Evolutionary conservation across 1,140 invertebrate species (phyloP), one percentile per base, ranked within the genome.

Genomic region (Polypedilum pembai): DNA sequence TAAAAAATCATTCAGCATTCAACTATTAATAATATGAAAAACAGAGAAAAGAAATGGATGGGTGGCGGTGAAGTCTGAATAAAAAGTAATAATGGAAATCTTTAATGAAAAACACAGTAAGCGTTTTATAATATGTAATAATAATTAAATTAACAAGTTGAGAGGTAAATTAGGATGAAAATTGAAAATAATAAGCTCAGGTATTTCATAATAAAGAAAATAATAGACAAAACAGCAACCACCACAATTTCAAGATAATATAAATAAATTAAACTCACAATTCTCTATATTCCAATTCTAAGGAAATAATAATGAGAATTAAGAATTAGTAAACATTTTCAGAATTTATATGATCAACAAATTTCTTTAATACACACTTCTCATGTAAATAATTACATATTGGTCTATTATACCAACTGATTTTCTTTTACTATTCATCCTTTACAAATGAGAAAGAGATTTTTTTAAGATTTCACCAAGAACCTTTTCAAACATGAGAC

Each of bases 1-100:
- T 56, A 56, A 56, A 56, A 45, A 56, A n/a, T 56, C 12, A 56
- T 56, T 56, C 45, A 56, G 45, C 45, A 56, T 56, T 56, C 15
- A 33, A 33, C 2, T 33, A 33, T 3, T 33, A 33, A 33, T n/a
- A n/a, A 33, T 56, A n/a, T 56, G 45, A 56, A n/a, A n/a, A 15
- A 56, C 12, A 56, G n/a, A 45, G 15, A 45, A 8, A 45, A 12
- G 45, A 10, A 45, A 45, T 45, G 41, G 15, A 8, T 45, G 24
- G 1, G 24, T 33, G 24, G 24, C 5, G 24, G n/a, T n/a, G n/a
- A n/a, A 3, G 24, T 33, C 24, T 33, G 24, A 33, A n/a, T 56
- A 56, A 56, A 56, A n/a, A 56, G 15, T 56, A 56, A 56, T 56
- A 56, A 56, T 56, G 24, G 24, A 33, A 33, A 1, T 33, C 24